Evolutionary conservation across 2,797 vertebrate species (phyloP), one percentile per base, ranked within the genome.

Genomic region (Gastrophryne carolinensis): DNA sequence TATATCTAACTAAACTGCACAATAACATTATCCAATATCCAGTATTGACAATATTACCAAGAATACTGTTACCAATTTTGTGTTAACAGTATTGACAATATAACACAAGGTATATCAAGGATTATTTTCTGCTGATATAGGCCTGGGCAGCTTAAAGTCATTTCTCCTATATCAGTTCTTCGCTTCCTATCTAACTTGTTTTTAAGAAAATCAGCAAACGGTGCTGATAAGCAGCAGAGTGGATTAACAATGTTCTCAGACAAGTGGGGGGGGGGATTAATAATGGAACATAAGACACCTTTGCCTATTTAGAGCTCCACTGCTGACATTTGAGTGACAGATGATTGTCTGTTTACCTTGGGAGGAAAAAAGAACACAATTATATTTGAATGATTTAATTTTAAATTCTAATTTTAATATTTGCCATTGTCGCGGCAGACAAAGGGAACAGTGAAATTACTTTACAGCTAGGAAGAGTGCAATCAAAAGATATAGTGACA

Each of bases 321-420:
- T 3, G 30, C 34, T 76, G 60, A 77, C 65, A 77, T 37, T 24
- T 71, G 64, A 77, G 26, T 68, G 65, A 77, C 74, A 77, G 66
- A 49, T 57, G 50, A 64, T 50, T 70, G 65, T 69, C 74, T 76
- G 49, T 77, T 71, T 71, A 77, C 37, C 32, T 24, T 71, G 67
- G 15, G 2, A 71, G 50, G 37, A 52, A 49, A 54, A 53, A 19
- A 30, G 15, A 24, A 67, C 24, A 35, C 65, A 62, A 71, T 68
- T 71, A 29, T 62, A 41, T 61, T 65, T 69, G 29, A 61, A 76
- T 69, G n/a, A 32, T 44, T 69, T 62, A 1, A 76, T 77, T 77
- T 70, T 37, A 64, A 17, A 56, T 64, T 63, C 19, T 24, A 29
- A 21, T 73, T 41, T 56, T 3, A 26, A 71, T 47, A 49, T 47